Base-by-base conservation (phyloP, 23 tunicate genomes). In the Botrylloides violaceus region DNA sequence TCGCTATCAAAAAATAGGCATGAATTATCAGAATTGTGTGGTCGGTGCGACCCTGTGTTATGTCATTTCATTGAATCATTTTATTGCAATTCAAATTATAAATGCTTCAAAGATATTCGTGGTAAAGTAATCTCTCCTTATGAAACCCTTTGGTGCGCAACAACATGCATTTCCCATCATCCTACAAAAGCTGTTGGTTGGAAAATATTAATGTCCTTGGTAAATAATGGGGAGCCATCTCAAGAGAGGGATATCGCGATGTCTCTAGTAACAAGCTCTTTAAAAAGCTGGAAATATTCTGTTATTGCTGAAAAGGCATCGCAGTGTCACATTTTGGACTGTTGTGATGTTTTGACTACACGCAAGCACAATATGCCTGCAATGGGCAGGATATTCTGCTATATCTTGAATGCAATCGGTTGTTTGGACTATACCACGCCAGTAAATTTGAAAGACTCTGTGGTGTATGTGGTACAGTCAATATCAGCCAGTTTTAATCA, bases 111-210 rank as follows among this genome's bases (percentile, higher is more conserved):
- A 4, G 58, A 35, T 37, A 2, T 37, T 68, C 36, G n/a, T 26
- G 56, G 21, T 18, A 43, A 19, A 25, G 2, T 68, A 23, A 5
- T 68, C 37, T 22, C 58, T 20, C 1, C 26, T 37, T 15, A 39
- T 36, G 26, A 7, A 2, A 43, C 74, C 36, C 37, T 37, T 0
- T 7, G 37, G 21, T 68, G 26, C 37, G 1, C 74, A 32, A 5
- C 1, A 4, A 35, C 36, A 4, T 15, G 49, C 24, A 34, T 68
- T 24, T 19, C 26, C 4, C 22, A 26, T 27, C 36, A 36, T 37
- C 74, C 74, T 6, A 23, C 74, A 4, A 68, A 43, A 23, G 27
- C 49, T 2, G 58, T 43, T 31, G 74, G 74, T 68, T 68, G 74
- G 74, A 68, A 1, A 23, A 68, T 68, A 32, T 38, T 68, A 19